Evolutionary conservation across 1,140 invertebrate genomes (phyloP), one percentile per base, ranked within the genome.

Genomic region (Papilio helenus): DNA sequence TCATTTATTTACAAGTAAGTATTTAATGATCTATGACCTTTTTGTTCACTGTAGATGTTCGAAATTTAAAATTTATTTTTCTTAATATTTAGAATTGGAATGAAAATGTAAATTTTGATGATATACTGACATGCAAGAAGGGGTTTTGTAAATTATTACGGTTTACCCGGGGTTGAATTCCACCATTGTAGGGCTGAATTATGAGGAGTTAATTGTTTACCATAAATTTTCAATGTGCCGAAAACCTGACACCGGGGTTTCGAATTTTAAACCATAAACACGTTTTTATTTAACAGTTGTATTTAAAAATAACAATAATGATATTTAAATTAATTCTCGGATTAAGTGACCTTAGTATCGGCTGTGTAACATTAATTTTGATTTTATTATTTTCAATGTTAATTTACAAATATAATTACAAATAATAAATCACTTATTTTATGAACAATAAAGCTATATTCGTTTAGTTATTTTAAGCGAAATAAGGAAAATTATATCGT

Each of bases 1-100:
- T 55, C 44, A 29, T 51, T 34, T 58, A 34, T 76, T 76, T 55
- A 76, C 73, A 76, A 76, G 73, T 76, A 76, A 76, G 49, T 76
- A 74, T 49, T 49, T 4, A 29, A 23, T 76, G 23, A 29, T 18
- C 29, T 76, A 29, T 55, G 26, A 34, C 14, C 23, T 39, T 39
- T 46, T 12, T 44, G 14, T 7, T 42, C n/a, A 23, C 0, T 18
- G 5, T 4, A 26, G 0, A 61, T 12, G 10, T 61, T 3, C 23
- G 12, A 61, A 29, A 68, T 26, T 16, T 34, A 68, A 34, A 68
- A 7, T 18, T 18, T 1, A 68, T 16, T 29, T 16, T 10, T 29
- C 1, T 51, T 29, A 3, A 18, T 76, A 34, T 76, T 58, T 34
- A 3, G 26, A 58, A 2, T 29, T 29, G 16, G 18, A 39, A 29